Evolutionary conservation across 2,113 vertebrate species (phyloP).

Genomic region (Ranitomeya imitator): DNA sequence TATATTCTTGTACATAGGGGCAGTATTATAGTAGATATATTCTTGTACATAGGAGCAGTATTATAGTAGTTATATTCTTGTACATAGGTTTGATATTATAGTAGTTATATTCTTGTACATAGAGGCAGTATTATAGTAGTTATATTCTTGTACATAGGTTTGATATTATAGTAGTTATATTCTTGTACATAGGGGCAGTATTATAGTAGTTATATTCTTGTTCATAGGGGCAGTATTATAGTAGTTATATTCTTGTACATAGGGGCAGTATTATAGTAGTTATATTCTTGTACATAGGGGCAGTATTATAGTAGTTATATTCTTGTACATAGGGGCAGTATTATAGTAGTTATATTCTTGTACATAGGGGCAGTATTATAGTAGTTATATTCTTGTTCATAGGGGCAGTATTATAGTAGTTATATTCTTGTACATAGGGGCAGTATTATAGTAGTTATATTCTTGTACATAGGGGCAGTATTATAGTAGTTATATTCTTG

Average conservation of each 20-base stretch:
- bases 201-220: background rate
- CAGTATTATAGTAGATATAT: no score
- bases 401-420: no score
- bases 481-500: no score
- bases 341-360: conserved; percentile 4
- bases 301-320: background rate
- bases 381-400: background rate
- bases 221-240: background rate
- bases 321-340: background rate
- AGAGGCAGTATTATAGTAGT: no score
- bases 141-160: no score
- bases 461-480: no score
- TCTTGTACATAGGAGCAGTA: background rate
- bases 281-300: conserved; percentile 2
- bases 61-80: conserved; percentile 25
- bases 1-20: no score
- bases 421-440: no score
- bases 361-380: background rate
- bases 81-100: conserved; percentile 7
- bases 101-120: background rate
- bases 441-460: no score
- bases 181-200: background rate
- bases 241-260: background rate
- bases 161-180: no score
- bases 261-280: background rate